These are phyloP conservation scores for Orthosia gothica DNA, from an alignment of 2,888 invertebrate species.

Conservation along the genomic window DNA sequence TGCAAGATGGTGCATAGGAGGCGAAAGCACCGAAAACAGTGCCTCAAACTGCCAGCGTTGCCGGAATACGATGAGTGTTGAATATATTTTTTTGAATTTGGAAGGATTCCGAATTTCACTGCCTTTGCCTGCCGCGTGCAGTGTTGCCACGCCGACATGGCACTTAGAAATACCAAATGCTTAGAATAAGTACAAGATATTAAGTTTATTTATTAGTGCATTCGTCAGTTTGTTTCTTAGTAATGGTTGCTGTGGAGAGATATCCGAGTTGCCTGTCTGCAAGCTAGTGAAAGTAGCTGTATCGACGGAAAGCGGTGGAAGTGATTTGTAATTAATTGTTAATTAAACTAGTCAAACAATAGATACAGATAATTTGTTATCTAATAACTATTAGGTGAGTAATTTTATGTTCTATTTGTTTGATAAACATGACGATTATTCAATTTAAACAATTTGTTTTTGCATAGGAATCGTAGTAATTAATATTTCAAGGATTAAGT, in stretches of 20 bases:
- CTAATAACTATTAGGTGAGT: conserved; percentile 55
- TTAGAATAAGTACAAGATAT: conserved; percentile 64
- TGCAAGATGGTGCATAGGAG: conserved; percentile 77
- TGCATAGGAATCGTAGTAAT: conserved; percentile 1
- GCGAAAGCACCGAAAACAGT: conserved; percentile 82
- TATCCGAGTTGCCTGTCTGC: conserved; percentile 20
- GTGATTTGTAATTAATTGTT: conserved; percentile 58
- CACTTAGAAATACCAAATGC: conserved; percentile 46
- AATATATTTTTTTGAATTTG: conserved; percentile 60
- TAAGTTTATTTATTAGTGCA: conserved; percentile 53
- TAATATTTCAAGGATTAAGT: conserved; percentile 21
- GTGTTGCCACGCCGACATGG: conserved; percentile 54
- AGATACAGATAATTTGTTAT: conserved; percentile 36
- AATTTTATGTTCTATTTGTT: conserved; percentile 34
- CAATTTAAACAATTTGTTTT: conserved; percentile 5
- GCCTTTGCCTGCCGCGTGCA: conserved; percentile 56
- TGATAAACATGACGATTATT: conserved; percentile 18
- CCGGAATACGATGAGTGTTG: conserved; percentile 87
- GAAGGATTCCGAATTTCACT: conserved; percentile 56
- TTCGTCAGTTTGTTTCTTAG: conserved; percentile 45
- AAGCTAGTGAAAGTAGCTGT: conserved; percentile 49
- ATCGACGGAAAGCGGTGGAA: conserved; percentile 42
- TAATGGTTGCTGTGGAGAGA: conserved; percentile 39
- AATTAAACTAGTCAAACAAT: conserved; percentile 53
- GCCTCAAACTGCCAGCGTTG: conserved; percentile 81